Percentiles rank a stretch among this genome's conserved stretches.
phyloP scores from a whole-genome alignment of 1,140 invertebrate species.

The Drosophila kanapiae region DNA sequence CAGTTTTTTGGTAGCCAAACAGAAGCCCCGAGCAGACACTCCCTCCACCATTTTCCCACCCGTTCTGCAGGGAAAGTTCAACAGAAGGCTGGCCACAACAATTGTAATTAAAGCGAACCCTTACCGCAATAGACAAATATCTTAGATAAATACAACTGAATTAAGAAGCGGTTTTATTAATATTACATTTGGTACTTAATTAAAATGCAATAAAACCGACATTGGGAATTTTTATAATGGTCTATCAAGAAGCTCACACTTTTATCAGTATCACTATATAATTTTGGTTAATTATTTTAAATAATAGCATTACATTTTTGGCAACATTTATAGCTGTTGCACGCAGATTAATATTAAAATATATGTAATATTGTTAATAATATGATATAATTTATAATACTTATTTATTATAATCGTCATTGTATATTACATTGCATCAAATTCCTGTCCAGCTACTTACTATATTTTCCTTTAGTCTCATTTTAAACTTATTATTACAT shows the following conservation, averaged over 20 bases:
- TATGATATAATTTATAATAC: too few species aligned
- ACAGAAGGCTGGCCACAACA: constrained; percentile 60
- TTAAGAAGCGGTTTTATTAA: background rate
- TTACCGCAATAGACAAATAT: constrained; percentile 67
- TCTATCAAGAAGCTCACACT: background rate
- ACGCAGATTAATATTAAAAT: too few species aligned
- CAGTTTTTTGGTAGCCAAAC: constrained; percentile 30
- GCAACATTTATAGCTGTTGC: too few species aligned
- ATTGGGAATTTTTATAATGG: background rate
- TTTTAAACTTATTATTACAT: background rate
- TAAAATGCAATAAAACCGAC: background rate
- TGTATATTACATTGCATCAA: background rate
- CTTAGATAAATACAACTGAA: constrained; percentile 27
- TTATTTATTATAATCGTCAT: background rate
- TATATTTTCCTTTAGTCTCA: too few species aligned
- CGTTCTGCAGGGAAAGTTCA: constrained; percentile 35
- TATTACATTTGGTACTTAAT: background rate
- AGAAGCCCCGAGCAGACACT: constrained; percentile 28
- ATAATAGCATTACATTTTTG: too few species aligned
- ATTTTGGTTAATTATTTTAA: too few species aligned
- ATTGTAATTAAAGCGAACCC: constrained; percentile 76
- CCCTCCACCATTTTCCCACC: too few species aligned
- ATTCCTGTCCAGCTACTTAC: too few species aligned
- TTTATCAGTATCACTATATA: too few species aligned
- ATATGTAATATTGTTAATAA: too few species aligned